Percentiles rank a stretch among this genome's conserved stretches.
Evolutionary conservation across 2,797 vertebrate species (phyloP).

Genomic region (Trachurus trachurus): DNA sequence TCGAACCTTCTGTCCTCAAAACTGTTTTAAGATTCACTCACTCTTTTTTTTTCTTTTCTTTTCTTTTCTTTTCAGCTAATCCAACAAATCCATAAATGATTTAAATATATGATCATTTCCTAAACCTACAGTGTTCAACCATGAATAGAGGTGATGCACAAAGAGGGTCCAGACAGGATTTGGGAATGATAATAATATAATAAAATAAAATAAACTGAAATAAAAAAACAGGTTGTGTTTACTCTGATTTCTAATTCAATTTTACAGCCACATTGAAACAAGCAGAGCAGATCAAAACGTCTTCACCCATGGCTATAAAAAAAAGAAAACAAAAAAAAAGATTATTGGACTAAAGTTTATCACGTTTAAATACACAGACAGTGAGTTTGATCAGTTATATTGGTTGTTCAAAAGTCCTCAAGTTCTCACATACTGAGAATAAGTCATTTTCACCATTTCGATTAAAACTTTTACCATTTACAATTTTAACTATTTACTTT

Average conservation of each 20-base stretch:
- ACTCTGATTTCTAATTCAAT: background rate
- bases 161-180: background rate
- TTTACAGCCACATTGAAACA: background rate
- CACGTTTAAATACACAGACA: background rate
- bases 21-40: too few relatives aligned
- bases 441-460: too few relatives aligned
- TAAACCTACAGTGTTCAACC: background rate
- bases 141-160: background rate
- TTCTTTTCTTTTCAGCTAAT: background rate
- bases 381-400: background rate
- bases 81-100: background rate
- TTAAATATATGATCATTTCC: background rate
- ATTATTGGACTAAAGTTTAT: background rate
- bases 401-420: too few relatives aligned
- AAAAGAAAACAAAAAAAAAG: too few relatives aligned
- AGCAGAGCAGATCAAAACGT: background rate
- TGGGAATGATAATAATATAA: background rate
- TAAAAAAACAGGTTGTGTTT: too few relatives aligned
- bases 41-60: background rate
- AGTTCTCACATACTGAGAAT: too few relatives aligned
- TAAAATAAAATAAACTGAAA: too few relatives aligned
- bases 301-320: background rate
- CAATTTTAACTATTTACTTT: too few relatives aligned
- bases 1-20: background rate
- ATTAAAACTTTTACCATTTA: too few relatives aligned